phyloP scores from a whole-genome alignment of 2,888 invertebrate genomes.

The Nephrotoma guestfalica region DNA sequence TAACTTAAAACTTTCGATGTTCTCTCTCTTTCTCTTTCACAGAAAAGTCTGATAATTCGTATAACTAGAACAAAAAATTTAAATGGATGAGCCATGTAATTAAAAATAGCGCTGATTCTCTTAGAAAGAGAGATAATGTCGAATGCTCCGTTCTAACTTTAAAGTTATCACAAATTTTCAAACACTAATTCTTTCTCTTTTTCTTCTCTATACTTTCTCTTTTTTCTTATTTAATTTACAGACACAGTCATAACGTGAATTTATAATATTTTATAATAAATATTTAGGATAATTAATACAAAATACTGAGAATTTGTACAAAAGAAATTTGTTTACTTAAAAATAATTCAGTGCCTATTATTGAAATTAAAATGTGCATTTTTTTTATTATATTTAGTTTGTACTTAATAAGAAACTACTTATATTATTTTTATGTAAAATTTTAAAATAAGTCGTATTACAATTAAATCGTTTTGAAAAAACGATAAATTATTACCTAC shows the following conservation, averaged over 20 bases:
- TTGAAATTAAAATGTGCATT: not conserved
- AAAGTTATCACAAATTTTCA: no score
- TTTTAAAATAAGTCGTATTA: not conserved
- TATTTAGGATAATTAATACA: not conserved
- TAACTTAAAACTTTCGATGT: no score
- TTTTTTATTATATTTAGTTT: not conserved
- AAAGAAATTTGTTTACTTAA: not conserved
- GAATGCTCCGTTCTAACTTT: no score
- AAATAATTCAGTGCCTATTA: not conserved
- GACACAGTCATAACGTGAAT: not conserved
- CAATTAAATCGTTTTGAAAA: not conserved
- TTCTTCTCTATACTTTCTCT: not conserved
- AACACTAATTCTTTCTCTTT: not conserved
- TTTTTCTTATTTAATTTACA: not conserved
- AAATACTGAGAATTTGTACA: not conserved
- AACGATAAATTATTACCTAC: not conserved
- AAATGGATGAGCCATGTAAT: no score
- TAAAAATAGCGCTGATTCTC: no score
- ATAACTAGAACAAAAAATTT: no score
- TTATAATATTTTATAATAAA: not conserved
- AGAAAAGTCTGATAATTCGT: no score
- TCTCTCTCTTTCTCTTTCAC: no score
- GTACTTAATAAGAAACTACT: not conserved
- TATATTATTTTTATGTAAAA: not conserved
- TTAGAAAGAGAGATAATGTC: no score